These are phyloP conservation scores for Ovibos moschatus DNA, from an alignment of 2,113 vertebrate species.

Conservation along the genomic window DNA sequence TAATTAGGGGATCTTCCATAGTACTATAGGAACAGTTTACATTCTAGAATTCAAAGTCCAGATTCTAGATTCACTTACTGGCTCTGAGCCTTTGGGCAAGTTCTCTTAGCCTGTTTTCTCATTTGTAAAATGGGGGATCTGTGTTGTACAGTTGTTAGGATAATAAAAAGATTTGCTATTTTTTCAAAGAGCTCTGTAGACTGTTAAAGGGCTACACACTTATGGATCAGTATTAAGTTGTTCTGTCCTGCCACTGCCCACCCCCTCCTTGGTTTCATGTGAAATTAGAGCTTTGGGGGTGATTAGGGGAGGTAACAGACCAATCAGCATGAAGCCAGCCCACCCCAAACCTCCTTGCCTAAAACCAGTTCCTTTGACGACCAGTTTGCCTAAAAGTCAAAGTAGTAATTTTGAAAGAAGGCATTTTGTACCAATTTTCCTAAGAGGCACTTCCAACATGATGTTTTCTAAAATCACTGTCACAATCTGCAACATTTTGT, in stretches of 20 bases:
- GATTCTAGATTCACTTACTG: neutral
- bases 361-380: constrained; percentile 21
- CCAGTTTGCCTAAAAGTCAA: constrained; percentile 53
- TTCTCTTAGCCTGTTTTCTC: neutral
- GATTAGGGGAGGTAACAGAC: neutral
- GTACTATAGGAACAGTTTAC: neutral
- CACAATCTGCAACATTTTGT: constrained; percentile 3
- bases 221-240: neutral
- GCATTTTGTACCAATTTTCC: constrained; percentile 46
- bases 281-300: constrained; percentile 32
- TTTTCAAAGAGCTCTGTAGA: neutral
- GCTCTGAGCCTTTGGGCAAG: neutral
- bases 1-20: neutral
- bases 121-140: neutral
- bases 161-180: neutral
- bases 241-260: neutral
- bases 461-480: constrained; percentile 43
- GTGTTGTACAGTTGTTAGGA: neutral
- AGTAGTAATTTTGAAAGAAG: constrained; percentile 57
- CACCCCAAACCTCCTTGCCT: constrained; percentile 14
- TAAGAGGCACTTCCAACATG: constrained; percentile 14
- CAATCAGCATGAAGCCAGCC: constrained; percentile 12
- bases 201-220: neutral
- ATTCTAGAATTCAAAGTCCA: neutral
- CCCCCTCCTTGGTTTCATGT: neutral